Base-by-base conservation (phyloP, 2,888 invertebrate species). In the Smittia aterrima region DNA sequence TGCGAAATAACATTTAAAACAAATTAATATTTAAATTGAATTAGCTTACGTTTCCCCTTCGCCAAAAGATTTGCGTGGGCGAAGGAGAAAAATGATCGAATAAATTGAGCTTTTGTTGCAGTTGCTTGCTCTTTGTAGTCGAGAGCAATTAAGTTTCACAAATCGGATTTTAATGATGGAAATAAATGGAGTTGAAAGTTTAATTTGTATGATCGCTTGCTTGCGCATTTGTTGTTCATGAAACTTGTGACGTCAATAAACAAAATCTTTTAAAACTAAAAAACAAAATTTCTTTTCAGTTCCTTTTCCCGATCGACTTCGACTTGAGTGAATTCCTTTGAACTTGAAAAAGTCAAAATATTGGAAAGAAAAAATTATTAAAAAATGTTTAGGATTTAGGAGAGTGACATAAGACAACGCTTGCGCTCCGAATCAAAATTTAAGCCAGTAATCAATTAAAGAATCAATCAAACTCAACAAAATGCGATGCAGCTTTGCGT, bases 291-390 rank as follows among this genome's bases (percentile, higher is more conserved):
- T 64, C 13, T 32, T 71, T 71, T 20, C 38, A 72, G 72, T n/a
- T 72, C n/a, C 62, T 72, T 38, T 72, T 72, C 18, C 72, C 72
- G 18, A 72, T 72, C 58, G 72, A 72, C 22, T 72, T 72, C 54
- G 72, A 72, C 16, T 62, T 72, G 58, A 72, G 62, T 24, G 72
- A 72, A 4, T 72, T 72, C 20, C 62, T 72, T 25, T 72, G 32
- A 20, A 72, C 22, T 40, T 22, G 68, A 47, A 70, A 40, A 62
- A 64, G 13, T 9, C 27, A 20, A 64, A 3, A 58, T 16, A 9
- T 64, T 27, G 27, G 27, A 64, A 18, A 27, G 1, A 27, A 9
- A 64, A 64, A 25, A 27, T 64, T 7, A n/a, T 64, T 64, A 27
- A 64, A 27, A 24, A 27, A n/a, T 25, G 25, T 7, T 20, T 41